A percentile compares a stretch with the other conserved stretches of the same genome.
These are phyloP conservation scores for Acanthoscelides obtectus DNA, from an alignment of 2,888 invertebrate species.

Conservation along the genomic window DNA sequence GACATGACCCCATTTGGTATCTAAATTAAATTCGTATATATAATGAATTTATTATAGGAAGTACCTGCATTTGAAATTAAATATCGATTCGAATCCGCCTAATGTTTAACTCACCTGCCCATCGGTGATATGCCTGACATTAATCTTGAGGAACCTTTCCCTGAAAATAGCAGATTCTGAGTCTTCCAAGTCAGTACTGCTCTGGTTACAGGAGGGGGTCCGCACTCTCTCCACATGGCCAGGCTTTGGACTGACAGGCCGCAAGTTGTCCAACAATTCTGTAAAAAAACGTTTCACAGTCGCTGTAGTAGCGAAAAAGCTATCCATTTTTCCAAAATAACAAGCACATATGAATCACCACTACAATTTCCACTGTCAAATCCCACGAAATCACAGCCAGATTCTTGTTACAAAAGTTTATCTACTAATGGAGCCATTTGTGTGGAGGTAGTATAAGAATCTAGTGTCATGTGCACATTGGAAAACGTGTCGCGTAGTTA, in stretches of 20 bases:
- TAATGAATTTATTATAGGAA: no score
- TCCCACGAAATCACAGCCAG: no score
- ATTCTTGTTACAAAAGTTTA: no score
- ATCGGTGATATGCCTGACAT: slow-evolving; percentile 88
- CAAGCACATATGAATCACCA: neutral
- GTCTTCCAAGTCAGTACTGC: slow-evolving; percentile 40
- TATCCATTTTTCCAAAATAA: neutral
- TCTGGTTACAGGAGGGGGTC: slow-evolving; percentile 51
- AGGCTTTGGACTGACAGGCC: slow-evolving; percentile 80
- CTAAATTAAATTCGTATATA: no score
- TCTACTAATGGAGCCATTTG: no score
- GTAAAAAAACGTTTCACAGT: slow-evolving; percentile 35
- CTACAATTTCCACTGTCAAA: neutral
- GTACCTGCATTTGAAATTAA: no score
- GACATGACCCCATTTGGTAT: no score
- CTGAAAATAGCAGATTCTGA: slow-evolving; percentile 58
- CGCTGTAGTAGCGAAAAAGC: slow-evolving; percentile 4
- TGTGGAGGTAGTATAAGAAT: neutral
- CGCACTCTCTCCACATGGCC: slow-evolving; percentile 65
- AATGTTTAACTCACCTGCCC: slow-evolving; percentile 61
- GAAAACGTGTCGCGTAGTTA: neutral
- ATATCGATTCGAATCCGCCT: no score
- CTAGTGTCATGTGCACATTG: neutral
- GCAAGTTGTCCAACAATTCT: slow-evolving; percentile 79
- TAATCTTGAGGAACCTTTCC: slow-evolving; percentile 86